phyloP scores from a whole-genome alignment of 2,113 vertebrate species.

The Gila orcuttii region DNA sequence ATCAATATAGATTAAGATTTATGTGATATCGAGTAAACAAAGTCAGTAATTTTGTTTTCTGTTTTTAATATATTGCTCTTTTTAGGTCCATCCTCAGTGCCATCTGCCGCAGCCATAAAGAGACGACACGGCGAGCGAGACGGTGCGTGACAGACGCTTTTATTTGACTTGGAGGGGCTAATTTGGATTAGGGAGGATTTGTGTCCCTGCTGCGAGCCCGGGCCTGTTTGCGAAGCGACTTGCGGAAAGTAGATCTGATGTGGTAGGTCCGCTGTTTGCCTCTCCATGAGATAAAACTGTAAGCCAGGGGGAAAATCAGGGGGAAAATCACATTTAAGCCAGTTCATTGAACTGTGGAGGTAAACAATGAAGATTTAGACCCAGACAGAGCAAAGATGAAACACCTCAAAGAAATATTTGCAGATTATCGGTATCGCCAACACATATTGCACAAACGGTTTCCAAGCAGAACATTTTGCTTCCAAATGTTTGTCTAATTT shows the following conservation, averaged over 20 bases:
- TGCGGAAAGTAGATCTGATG: constrained; percentile 28
- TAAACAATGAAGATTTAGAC: constrained; percentile 20
- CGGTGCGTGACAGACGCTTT: constrained; percentile 30
- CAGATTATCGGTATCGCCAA: neutral
- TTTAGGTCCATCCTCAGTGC: constrained; percentile 16
- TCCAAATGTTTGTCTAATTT: neutral
- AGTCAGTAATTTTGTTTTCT: constrained; percentile 50
- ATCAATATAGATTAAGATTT: constrained; percentile 25
- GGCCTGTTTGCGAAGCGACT: constrained; percentile 27
- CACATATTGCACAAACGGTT: neutral
- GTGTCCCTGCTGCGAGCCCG: constrained; percentile 37
- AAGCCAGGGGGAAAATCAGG: constrained; percentile 19
- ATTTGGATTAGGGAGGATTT: constrained; percentile 52
- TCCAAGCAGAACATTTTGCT: neutral
- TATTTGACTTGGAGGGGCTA: constrained; percentile 40
- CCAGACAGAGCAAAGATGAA: neutral
- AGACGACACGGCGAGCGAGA: constrained; percentile 13
- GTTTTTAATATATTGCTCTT: constrained; percentile 38
- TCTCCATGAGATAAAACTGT: constrained; percentile 13
- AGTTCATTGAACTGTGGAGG: constrained; percentile 21
- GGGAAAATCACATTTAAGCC: constrained; percentile 34
- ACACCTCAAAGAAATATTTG: constrained; percentile 26
- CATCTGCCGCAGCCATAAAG: constrained; percentile 46
- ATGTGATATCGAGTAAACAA: constrained; percentile 15
- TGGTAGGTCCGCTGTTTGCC: constrained; percentile 20